Base-by-base conservation (phyloP, 2,888 invertebrate species). In the Drosophila paranaensis region DNA sequence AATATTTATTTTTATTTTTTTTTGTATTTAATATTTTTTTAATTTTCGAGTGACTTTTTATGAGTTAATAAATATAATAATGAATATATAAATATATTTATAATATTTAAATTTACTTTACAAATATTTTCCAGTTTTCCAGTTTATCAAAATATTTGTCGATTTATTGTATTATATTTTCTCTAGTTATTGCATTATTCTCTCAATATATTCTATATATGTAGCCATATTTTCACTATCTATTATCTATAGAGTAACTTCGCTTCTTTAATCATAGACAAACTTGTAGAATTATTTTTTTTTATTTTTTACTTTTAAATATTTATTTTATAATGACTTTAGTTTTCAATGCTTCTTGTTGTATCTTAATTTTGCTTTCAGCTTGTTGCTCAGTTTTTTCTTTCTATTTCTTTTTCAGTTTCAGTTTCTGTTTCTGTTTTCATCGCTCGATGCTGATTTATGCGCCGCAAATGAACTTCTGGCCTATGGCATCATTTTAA, bases 401-500 rank as follows among this genome's bases (percentile, higher is more conserved):
- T n/a, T 40, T 63, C 27, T 20, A 10, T 33, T 33, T 33, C 33
- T 33, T 33, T 33, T 33, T 6, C 8, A 20, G 20, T 20, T 20
- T 20, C 20, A 20, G 6, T 33, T 33, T 33, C 33, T 9, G 33
- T 33, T 33, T 33, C 33, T 35, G 14, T 46, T 58, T 51, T 16
- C 35, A 42, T 40, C 56, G 30, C 70, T 20, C 60, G 43, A 56
- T 54, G 60, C 51, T 68, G 65, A 70, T 71, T 80, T 68, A 79
- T 74, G 68, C 53, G 56, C 45, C 46, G 46, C 51, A 62, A 83
- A 82, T 65, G 43, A 61, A 45, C 37, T 79, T 51, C 51, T 57
- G 66, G 82, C 88, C 82, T 84, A 81, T 69, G 66, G 69, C 83
- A 55, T 74, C 54, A 60, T 46, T 77, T 80, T 43, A 60, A 67